Evolutionary conservation across 2,888 invertebrate species (phyloP).

Genomic region (Melikaiella ostensackeni): DNA sequence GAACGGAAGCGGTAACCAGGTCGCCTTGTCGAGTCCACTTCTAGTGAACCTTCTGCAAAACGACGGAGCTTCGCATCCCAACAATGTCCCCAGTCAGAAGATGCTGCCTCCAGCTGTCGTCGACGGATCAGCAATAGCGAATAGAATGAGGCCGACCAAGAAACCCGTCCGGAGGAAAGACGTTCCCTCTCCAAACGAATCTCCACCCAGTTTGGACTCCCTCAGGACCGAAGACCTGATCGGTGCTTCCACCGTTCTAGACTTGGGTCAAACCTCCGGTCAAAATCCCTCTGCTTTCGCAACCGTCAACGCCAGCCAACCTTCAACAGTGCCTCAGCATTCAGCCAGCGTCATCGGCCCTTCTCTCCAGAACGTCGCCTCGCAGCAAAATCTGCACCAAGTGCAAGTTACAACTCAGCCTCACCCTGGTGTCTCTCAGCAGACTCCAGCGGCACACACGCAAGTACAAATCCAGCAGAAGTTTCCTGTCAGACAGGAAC

Average conservation of each 20-base stretch:
- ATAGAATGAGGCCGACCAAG: constrained; percentile 71
- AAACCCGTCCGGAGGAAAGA: constrained; percentile 76
- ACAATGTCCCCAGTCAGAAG: constrained; percentile 68
- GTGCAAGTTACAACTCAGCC: constrained; percentile 48
- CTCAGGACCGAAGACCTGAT: constrained; percentile 73
- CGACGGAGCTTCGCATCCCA: constrained; percentile 80
- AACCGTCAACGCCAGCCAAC: constrained; percentile 69
- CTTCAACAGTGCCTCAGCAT: constrained; percentile 68
- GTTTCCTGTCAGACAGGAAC: constrained; percentile 72
- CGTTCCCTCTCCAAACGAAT: constrained; percentile 61
- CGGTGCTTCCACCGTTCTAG: constrained; percentile 60
- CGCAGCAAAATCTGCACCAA: constrained; percentile 56
- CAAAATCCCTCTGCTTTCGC: constrained; percentile 71
- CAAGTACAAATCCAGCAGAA: constrained; percentile 75
- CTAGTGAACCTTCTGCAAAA: constrained; percentile 95
- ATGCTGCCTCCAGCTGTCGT: constrained; percentile 73
- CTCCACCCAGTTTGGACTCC: constrained; percentile 72
- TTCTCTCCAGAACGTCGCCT: constrained; percentile 53
- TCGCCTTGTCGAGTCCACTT: constrained; percentile 91
- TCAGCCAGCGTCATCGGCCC: constrained; percentile 55
- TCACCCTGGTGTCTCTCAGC: background rate
- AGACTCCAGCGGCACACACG: constrained; percentile 61
- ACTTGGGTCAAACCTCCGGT: constrained; percentile 55
- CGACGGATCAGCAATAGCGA: constrained; percentile 63
- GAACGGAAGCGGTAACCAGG: constrained; percentile 76